A percentile compares a stretch with the other conserved stretches of the same genome.
Conservation (phyloP, 2,888 invertebrate species). For the Homarus gammarus region DNA sequence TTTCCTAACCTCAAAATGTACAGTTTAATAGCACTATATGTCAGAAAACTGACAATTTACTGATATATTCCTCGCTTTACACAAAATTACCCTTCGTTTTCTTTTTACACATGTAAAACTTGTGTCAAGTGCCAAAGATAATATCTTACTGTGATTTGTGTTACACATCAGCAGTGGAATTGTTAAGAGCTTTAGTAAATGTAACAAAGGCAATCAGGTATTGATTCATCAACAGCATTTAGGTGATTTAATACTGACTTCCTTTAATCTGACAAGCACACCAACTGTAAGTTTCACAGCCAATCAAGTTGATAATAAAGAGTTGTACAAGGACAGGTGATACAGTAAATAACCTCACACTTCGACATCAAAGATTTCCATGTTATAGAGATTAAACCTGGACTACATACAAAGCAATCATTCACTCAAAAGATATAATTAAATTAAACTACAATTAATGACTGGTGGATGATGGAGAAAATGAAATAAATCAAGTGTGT, state of each 20-base stretch:
- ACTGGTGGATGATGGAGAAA: neutral
- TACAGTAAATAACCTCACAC: slow-evolving; percentile 1
- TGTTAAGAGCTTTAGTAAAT: neutral
- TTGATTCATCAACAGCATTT: slow-evolving; percentile 4
- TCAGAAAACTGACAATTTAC: neutral
- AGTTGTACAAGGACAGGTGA: slow-evolving; percentile 19
- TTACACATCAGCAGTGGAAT: neutral
- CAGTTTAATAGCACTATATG: slow-evolving; percentile 2
- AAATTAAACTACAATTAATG: slow-evolving; percentile 8
- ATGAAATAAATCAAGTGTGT: neutral
- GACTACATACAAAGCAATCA: neutral
- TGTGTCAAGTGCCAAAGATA: neutral
- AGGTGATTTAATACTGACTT: slow-evolving; percentile 1
- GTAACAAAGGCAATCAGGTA: neutral
- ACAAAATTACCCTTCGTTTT: neutral
- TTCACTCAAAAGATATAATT: neutral
- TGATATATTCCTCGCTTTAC: neutral
- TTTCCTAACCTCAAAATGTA: neutral
- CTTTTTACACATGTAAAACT: neutral
- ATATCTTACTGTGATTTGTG: neutral
- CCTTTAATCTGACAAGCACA: neutral
- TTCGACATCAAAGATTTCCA: slow-evolving; percentile 1
- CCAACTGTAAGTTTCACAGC: neutral
- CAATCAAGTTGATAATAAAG: neutral
- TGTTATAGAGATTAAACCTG: slow-evolving; percentile 15